Evolutionary conservation across 2,113 vertebrate genomes (phyloP).

Genomic region (Perognathus longimembris): DNA sequence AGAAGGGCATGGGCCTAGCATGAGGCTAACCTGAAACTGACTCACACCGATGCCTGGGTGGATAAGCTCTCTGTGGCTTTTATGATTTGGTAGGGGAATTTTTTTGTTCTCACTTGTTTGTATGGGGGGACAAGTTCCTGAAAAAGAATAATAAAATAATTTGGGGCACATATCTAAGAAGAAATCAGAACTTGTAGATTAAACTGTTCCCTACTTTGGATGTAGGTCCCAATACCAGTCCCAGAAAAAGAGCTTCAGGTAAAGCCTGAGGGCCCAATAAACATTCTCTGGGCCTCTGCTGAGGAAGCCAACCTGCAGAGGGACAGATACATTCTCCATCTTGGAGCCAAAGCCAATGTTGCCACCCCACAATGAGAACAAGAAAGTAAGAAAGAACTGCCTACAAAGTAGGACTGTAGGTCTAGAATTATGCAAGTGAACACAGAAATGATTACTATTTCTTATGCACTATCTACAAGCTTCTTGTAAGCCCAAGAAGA

Average conservation of each 20-base stretch:
- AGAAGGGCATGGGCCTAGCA: neutral
- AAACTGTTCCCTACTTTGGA: neutral
- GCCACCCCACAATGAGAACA: neutral
- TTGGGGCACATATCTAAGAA: neutral
- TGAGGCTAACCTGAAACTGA: neutral
- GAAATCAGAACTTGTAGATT: neutral
- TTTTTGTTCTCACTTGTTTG: neutral
- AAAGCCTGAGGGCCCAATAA: neutral
- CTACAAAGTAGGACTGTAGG: neutral
- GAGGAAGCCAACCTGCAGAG: neutral
- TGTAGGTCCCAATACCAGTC: neutral
- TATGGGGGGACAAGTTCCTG: neutral
- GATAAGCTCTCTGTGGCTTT: neutral
- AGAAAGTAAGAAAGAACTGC: neutral
- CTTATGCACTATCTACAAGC: constrained; percentile 35
- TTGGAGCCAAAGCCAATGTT: neutral
- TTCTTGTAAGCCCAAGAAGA: constrained; percentile 1
- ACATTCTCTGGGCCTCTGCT: neutral
- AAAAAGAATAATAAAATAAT: neutral
- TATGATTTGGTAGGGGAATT: neutral
- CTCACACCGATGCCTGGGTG: neutral
- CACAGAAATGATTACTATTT: neutral
- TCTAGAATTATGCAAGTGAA: constrained; percentile 29
- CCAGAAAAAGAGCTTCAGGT: neutral
- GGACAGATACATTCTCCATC: neutral